These are phyloP conservation scores for Microtus montanus DNA, from an alignment of 2,113 vertebrate species.

Conservation along the genomic window DNA sequence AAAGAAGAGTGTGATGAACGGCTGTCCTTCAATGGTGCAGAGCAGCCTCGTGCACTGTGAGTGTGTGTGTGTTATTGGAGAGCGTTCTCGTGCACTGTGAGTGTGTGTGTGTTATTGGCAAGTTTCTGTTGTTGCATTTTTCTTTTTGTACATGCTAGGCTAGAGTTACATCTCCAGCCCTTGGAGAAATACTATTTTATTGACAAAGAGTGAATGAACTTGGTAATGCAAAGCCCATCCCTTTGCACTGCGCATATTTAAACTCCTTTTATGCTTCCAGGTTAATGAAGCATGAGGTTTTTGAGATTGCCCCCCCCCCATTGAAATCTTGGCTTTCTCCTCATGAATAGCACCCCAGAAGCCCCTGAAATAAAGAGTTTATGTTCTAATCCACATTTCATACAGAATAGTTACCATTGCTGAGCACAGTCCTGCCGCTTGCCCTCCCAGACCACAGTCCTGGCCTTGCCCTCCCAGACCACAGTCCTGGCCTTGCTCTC, in stretches of 20 bases:
- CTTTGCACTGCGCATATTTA: not conserved
- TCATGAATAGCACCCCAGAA: not conserved
- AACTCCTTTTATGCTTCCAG: not conserved
- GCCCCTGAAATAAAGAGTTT: not conserved
- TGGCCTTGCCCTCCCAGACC: too few relatives aligned
- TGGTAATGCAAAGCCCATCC: not conserved
- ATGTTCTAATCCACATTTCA: not conserved
- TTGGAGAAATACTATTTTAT: not conserved
- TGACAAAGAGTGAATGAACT: not conserved
- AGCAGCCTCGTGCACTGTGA: too few relatives aligned
- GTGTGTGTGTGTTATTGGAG: not conserved
- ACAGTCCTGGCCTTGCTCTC: too few relatives aligned
- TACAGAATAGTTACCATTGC: not conserved
- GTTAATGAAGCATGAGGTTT: not conserved
- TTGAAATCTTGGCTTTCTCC: not conserved
- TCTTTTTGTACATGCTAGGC: not conserved
- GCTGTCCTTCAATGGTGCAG: too few relatives aligned
- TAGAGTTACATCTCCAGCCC: not conserved
- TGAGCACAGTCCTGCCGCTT: not conserved
- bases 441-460: too few relatives aligned
- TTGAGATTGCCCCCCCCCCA: not conserved
- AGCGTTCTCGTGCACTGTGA: fast-evolving
- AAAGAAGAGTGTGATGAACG: too few relatives aligned
- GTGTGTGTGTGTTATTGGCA: not conserved
- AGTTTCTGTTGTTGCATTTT: not conserved